Percentiles rank a stretch among this genome's conserved stretches.
phyloP scores from a whole-genome alignment of 1,140 invertebrate species.

The Magallana ariakensis region DNA sequence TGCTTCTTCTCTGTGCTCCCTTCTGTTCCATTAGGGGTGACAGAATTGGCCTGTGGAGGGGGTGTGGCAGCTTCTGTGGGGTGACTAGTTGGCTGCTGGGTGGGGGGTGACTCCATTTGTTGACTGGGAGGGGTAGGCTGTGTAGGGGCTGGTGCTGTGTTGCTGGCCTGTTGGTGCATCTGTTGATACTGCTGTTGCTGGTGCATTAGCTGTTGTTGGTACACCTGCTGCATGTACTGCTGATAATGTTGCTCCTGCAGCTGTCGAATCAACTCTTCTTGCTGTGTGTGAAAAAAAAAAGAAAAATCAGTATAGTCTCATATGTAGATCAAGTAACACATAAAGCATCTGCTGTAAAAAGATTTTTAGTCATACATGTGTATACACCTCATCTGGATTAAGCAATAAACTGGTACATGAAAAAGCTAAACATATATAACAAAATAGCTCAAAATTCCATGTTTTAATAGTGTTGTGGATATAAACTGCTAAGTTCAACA shows the following conservation, averaged over 20 bases:
- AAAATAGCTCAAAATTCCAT: no score
- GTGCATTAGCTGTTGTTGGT: constrained; percentile 81
- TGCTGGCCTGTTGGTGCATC: constrained; percentile 36
- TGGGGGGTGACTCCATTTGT: constrained; percentile 8
- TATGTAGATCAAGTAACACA: no score
- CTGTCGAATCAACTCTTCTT: constrained; percentile 94
- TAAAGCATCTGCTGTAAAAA: no score
- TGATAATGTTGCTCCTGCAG: constrained; percentile 98
- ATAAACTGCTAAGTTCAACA: no score
- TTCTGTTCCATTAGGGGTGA: constrained; percentile 21
- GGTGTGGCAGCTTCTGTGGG: constrained; percentile 13
- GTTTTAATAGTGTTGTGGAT: no score
- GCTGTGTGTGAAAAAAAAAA: constrained; percentile 81
- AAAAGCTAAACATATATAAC: no score
- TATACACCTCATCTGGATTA: no score
- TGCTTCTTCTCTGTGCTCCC: background rate
- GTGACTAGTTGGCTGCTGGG: background rate
- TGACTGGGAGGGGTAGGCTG: background rate
- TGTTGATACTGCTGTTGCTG: constrained; percentile 77
- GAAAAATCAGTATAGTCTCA: no score
- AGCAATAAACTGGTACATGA: no score
- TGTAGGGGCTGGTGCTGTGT: constrained; percentile 16
- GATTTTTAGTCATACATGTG: no score
- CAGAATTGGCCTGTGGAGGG: constrained; percentile 19
- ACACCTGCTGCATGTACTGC: constrained; percentile 95